Percentiles rank a stretch among this genome's conserved stretches.
Evolutionary conservation across 2,888 invertebrate species (phyloP).

Genomic region (Bunonema sp.): DNA sequence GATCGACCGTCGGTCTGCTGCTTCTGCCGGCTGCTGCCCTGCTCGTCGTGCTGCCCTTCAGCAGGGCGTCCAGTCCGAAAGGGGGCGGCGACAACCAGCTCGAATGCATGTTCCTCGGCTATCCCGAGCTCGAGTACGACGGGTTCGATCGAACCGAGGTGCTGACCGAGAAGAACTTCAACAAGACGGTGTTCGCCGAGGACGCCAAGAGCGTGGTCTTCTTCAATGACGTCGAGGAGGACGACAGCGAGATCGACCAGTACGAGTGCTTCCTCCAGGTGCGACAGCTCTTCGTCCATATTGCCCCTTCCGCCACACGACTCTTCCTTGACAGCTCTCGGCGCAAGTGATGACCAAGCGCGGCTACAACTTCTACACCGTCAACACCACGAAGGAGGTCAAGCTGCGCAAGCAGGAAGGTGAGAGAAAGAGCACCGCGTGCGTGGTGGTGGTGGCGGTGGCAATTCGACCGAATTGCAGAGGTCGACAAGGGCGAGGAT

Average conservation of each 20-base stretch:
- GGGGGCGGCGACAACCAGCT: slow-evolving; percentile 11
- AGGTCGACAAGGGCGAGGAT: slow-evolving; percentile 41
- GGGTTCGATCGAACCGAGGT: slow-evolving; percentile 40
- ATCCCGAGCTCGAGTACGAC: slow-evolving; percentile 44
- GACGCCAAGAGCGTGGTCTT: slow-evolving; percentile 43
- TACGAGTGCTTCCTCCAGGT: slow-evolving; percentile 45
- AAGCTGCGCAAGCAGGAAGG: slow-evolving; percentile 42
- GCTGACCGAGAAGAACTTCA: slow-evolving; percentile 43
- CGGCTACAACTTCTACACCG: slow-evolving; percentile 44
- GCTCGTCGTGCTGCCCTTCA: no score
- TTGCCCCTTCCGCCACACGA: not conserved
- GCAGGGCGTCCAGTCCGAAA: not conserved
- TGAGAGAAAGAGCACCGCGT: slow-evolving; percentile 1
- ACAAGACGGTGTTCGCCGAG: slow-evolving; percentile 43
- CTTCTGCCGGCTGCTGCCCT: no score
- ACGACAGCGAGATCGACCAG: slow-evolving; percentile 42
- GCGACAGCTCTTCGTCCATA: not conserved
- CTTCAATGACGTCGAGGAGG: slow-evolving; percentile 44
- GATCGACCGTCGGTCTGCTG: no score
- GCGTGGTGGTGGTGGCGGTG: not conserved
- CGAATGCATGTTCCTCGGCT: slow-evolving; percentile 44
- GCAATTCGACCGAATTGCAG: slow-evolving; percentile 12
- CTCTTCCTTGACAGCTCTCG: slow-evolving; percentile 26
- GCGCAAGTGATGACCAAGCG: slow-evolving; percentile 45
- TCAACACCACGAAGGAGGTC: slow-evolving; percentile 42